phyloP scores from a whole-genome alignment of 2,113 vertebrate species.

The Aix galericulata region DNA sequence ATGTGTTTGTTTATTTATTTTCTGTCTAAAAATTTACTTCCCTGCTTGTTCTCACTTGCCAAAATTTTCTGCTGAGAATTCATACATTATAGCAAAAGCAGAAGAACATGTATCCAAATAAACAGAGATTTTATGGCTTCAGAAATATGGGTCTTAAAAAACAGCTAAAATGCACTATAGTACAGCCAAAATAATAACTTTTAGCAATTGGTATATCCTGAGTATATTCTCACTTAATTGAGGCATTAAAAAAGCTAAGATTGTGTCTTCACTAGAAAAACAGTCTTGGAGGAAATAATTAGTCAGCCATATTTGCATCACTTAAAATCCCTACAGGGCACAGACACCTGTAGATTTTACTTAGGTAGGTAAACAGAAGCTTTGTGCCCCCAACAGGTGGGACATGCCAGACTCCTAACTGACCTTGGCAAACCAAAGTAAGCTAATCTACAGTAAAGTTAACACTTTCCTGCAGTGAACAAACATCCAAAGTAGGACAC shows the following conservation, averaged over 20 bases:
- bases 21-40: background rate
- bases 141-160: background rate
- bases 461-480: background rate
- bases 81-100: background rate
- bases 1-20: background rate
- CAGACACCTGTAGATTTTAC: background rate
- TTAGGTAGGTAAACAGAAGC: background rate
- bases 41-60: background rate
- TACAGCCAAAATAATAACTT: background rate
- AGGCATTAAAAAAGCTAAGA: background rate
- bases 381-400: background rate
- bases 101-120: accelerated
- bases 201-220: background rate
- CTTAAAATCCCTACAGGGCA: background rate
- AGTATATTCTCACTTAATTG: background rate
- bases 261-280: background rate
- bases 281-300: background rate
- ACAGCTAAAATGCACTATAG: background rate
- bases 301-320: background rate
- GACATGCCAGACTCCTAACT: background rate
- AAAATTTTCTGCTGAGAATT: conserved; percentile 5
- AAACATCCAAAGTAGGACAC: background rate
- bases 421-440: background rate
- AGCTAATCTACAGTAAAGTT: background rate
- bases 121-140: background rate